Evolutionary conservation across 2,113 vertebrate genomes (phyloP), one percentile per base, ranked within the genome.

Genomic region (Bubalus kerabau): DNA sequence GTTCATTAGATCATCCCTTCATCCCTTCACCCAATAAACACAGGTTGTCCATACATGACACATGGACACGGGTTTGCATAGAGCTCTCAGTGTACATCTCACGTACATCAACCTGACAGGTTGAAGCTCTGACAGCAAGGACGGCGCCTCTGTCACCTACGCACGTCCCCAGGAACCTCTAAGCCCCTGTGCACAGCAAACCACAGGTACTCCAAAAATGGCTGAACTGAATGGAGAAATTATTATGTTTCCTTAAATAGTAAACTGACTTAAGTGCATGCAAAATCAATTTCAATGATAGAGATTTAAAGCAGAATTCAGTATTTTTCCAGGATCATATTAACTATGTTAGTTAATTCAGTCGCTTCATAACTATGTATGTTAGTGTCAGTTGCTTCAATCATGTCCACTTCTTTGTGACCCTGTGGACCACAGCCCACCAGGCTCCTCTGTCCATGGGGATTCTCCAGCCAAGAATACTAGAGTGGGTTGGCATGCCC

Each of bases 181-280:
- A 60, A 36, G 59, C 24, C 59, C 52, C 52, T 32, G n/a, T 21
- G 59, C 93, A 83, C 60, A 78, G 93, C 91, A 83, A 97, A 97
- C 96, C 93, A 74, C 91, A 95, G 76, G 88, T 91, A 85, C 50
- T 92, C 94, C 94, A 76, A 96, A 97, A 96, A 87, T 57, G 90
- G 76, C 52, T 91, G 78, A 96, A 97, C 97, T 96, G 94, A 98
- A 96, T 71, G 92, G 84, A 85, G 87, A 91, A 96, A 97, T 96
- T 60, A 97, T 54, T 74, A 16, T 74, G 57, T 95, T 98, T 98
- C 95, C 85, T 97, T 97, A 95, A 97, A 95, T 87, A 96, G 96
- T 90, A 93, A 97, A 91, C 96, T 93, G 83, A 74, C 14, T 24
- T 86, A 78, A 97, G 90, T 30, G 67, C 36, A 71, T 80, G 95